Conservation (phyloP, 2,797 vertebrate species). For the Morelia viridis region DNA sequence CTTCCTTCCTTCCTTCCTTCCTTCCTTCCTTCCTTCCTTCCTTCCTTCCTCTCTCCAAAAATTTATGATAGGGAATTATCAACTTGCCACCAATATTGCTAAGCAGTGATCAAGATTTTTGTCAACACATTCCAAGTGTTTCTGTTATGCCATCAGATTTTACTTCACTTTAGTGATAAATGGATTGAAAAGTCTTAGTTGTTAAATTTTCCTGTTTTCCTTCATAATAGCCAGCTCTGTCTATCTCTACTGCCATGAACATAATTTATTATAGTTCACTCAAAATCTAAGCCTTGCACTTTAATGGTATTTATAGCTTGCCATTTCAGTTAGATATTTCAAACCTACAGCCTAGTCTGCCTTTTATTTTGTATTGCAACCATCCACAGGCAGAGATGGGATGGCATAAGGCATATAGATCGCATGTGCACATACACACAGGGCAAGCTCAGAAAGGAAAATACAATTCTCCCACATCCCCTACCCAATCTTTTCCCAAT, state of each 20-base stretch:
- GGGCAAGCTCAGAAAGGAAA: no score
- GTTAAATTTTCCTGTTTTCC: not conserved
- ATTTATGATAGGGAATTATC: slow-evolving; percentile 21
- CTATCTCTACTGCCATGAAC: not conserved
- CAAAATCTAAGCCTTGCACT: not conserved
- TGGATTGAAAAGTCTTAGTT: not conserved
- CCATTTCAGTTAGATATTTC: not conserved
- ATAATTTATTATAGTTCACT: not conserved
- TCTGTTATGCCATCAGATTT: not conserved
- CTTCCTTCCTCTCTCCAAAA: not conserved
- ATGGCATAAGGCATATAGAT: not conserved
- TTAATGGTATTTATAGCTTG: not conserved
- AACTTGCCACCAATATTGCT: not conserved
- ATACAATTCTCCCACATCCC: not conserved
- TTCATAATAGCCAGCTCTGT: not conserved
- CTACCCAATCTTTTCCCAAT: not conserved
- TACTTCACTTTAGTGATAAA: not conserved
- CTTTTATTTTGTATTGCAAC: not conserved
- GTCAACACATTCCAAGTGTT: not conserved
- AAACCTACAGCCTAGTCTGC: not conserved
- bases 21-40: no score
- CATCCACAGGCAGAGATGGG: not conserved
- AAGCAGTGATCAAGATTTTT: not conserved
- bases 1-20: not conserved
- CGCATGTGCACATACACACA: not conserved